Conservation (phyloP, 2,113 vertebrate species). For the Tangachromis dhanisi region DNA sequence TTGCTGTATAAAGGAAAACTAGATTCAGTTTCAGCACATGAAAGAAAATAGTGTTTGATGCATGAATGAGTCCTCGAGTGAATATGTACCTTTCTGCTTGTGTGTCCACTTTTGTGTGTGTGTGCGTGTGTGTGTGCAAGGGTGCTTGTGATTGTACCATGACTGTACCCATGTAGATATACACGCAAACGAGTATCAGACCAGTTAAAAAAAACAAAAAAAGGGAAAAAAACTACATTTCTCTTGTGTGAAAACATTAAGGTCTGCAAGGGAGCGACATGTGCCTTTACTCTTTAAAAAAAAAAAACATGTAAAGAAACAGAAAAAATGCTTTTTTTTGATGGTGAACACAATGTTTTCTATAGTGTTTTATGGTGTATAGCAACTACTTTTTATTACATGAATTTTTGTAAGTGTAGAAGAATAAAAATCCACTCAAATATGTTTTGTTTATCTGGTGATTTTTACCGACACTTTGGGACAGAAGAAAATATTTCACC, state of each 20-base stretch:
- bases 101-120: not conserved
- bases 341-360: slow-evolving; percentile 53
- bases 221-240: not conserved
- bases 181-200: not conserved
- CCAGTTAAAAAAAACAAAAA: not conserved
- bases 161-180: slow-evolving; percentile 15
- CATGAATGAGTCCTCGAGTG: not conserved
- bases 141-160: not conserved
- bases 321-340: slow-evolving; percentile 17
- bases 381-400: slow-evolving; percentile 62
- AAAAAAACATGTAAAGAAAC: not conserved
- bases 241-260: slow-evolving; percentile 31
- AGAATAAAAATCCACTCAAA: slow-evolving; percentile 43
- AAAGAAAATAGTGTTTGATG: not conserved
- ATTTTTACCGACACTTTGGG: not conserved
- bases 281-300: slow-evolving; percentile 58
- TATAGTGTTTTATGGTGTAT: slow-evolving; percentile 63
- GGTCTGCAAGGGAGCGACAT: slow-evolving; percentile 21
- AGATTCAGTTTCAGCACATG: not conserved
- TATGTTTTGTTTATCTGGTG: not conserved
- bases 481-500: not conserved
- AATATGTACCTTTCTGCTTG: not conserved
- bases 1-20: slow-evolving; percentile 9
- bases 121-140: not conserved
- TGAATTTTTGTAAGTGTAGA: slow-evolving; percentile 64